Conservation (phyloP, 2,797 vertebrate genomes). For the Gallirallus australis region DNA sequence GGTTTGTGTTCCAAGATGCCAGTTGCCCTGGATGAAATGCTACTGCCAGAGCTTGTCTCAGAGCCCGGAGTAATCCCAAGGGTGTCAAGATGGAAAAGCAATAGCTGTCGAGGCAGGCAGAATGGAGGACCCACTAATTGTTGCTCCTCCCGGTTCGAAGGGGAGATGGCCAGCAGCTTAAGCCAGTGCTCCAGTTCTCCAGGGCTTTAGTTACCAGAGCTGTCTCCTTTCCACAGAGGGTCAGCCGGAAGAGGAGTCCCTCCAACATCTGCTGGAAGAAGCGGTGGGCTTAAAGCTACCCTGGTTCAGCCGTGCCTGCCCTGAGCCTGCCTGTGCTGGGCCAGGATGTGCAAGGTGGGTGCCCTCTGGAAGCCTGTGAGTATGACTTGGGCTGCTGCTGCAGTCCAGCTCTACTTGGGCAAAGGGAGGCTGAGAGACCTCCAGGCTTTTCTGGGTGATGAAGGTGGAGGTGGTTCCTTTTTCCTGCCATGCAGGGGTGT, state of each 20-base stretch:
- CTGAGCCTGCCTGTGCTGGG: background rate
- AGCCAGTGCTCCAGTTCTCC: background rate
- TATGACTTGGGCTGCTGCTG: accelerated
- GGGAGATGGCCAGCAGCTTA: background rate
- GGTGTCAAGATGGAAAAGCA: background rate
- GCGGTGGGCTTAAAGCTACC: background rate
- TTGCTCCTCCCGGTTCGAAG: accelerated
- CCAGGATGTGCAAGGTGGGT: background rate
- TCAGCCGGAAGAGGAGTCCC: constrained; percentile 29
- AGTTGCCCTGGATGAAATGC: background rate
- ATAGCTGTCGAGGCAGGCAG: background rate
- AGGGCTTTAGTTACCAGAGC: background rate
- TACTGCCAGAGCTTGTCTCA: background rate
- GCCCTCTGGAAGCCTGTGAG: background rate
- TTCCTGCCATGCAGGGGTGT: accelerated
- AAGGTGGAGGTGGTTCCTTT: background rate
- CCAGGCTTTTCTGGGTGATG: background rate
- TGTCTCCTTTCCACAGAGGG: constrained; percentile 36
- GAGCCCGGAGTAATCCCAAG: background rate
- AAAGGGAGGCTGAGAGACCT: background rate
- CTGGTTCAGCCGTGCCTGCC: constrained; percentile 60
- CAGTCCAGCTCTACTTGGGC: background rate
- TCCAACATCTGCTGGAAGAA: background rate
- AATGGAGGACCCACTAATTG: background rate
- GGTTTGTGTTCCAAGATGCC: background rate